phyloP scores from a whole-genome alignment of 2,797 vertebrate genomes.

The Hypotaenidia okinawae region DNA sequence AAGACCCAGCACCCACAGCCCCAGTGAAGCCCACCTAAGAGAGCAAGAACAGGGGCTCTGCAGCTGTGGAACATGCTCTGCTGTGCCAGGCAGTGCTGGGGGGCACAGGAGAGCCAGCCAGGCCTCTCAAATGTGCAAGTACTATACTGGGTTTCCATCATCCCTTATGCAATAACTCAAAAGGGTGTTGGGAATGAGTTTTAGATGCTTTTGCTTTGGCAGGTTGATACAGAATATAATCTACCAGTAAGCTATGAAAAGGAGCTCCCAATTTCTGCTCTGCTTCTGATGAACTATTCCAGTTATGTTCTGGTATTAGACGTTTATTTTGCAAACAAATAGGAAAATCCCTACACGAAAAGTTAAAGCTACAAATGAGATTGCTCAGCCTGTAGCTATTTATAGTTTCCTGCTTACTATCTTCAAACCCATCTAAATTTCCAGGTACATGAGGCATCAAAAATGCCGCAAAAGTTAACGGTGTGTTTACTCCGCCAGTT shows the following conservation, averaged over 20 bases:
- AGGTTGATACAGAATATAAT: background rate
- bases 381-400: background rate
- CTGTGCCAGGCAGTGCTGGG: background rate
- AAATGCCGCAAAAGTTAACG: background rate
- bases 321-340: background rate
- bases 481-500: background rate
- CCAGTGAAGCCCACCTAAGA: background rate
- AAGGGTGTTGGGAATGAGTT: background rate
- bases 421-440: background rate
- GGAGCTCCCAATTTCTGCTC: background rate
- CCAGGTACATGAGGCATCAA: background rate
- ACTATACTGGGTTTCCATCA: background rate
- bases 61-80: background rate
- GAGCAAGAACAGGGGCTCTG: background rate
- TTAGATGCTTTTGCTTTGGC: background rate
- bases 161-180: background rate
- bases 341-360: background rate
- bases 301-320: background rate
- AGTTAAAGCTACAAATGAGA: background rate
- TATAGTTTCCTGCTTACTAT: background rate
- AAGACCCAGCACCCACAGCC: background rate
- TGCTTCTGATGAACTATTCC: background rate
- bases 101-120: background rate
- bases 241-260: background rate
- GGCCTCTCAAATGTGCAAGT: background rate